Conservation (phyloP, 2,113 vertebrate genomes). For the Pogona vitticeps region DNA sequence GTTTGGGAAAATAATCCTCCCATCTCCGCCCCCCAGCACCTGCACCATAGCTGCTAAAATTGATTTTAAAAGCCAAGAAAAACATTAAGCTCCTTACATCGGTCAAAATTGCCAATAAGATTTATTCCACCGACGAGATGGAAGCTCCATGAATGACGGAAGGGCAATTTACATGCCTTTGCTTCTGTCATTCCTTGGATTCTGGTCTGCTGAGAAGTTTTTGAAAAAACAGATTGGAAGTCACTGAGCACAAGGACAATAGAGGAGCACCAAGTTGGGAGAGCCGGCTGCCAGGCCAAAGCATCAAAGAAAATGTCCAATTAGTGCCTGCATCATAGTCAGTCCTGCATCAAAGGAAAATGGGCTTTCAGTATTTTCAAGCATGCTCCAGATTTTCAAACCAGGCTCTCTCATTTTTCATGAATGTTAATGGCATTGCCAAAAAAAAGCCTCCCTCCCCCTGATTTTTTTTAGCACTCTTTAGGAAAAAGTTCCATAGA, state of each 20-base stretch:
- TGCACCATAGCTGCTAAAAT: slow-evolving; percentile 48
- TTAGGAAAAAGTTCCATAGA: no score
- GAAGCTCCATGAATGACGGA: slow-evolving; percentile 20
- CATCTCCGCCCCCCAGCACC: slow-evolving; percentile 32
- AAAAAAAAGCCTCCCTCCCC: neutral
- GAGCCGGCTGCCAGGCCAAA: neutral
- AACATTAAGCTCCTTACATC: slow-evolving; percentile 20
- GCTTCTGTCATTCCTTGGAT: slow-evolving; percentile 6
- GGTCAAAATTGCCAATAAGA: slow-evolving; percentile 40
- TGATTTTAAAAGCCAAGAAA: slow-evolving; percentile 38
- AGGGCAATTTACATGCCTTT: slow-evolving; percentile 37
- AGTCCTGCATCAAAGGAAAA: neutral
- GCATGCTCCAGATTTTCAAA: neutral
- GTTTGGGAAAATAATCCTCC: slow-evolving; percentile 44
- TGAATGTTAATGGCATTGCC: neutral
- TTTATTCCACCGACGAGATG: slow-evolving; percentile 38
- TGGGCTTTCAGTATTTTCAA: neutral
- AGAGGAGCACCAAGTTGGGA: neutral
- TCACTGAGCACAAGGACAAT: no score
- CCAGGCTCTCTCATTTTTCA: neutral
- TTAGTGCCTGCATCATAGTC: neutral
- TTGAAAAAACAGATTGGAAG: neutral
- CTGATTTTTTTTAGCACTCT: no score
- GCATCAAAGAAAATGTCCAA: neutral
- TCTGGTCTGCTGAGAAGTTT: slow-evolving; percentile 23